Conservation (phyloP, 2,113 vertebrate genomes). For the Pantherophis guttatus region DNA sequence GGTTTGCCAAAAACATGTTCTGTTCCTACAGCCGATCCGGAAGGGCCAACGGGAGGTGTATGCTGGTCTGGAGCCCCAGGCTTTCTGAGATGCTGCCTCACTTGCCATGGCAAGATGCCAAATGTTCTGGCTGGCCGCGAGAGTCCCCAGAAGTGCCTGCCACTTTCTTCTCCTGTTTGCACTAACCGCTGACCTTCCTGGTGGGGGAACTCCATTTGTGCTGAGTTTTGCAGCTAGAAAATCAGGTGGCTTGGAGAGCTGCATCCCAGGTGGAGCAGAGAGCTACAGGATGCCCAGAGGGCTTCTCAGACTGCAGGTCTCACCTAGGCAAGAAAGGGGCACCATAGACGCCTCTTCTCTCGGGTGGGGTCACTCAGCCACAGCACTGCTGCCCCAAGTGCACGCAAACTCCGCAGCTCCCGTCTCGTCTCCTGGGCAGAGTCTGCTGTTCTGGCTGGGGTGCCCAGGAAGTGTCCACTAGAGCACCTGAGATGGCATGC, state of each 20-base stretch:
- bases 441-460: background rate
- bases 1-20: background rate
- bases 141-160: background rate
- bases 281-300: background rate
- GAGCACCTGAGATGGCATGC: background rate
- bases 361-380: background rate
- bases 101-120: background rate
- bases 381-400: background rate
- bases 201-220: background rate
- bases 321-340: background rate
- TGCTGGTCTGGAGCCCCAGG: slow-evolving; percentile 63
- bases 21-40: slow-evolving; percentile 70
- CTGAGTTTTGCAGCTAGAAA: background rate
- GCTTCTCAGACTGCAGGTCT: background rate
- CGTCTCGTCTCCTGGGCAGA: background rate
- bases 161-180: background rate
- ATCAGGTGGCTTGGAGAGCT: background rate
- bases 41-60: slow-evolving; percentile 74
- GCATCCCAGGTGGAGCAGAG: background rate
- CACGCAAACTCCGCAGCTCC: background rate
- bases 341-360: background rate
- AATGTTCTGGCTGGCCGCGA: accelerated
- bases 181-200: background rate
- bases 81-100: slow-evolving; percentile 33
- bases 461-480: too few species aligned